Base-by-base conservation (phyloP, 2,888 invertebrate genomes). In the Synanthedon myopaeformis region DNA sequence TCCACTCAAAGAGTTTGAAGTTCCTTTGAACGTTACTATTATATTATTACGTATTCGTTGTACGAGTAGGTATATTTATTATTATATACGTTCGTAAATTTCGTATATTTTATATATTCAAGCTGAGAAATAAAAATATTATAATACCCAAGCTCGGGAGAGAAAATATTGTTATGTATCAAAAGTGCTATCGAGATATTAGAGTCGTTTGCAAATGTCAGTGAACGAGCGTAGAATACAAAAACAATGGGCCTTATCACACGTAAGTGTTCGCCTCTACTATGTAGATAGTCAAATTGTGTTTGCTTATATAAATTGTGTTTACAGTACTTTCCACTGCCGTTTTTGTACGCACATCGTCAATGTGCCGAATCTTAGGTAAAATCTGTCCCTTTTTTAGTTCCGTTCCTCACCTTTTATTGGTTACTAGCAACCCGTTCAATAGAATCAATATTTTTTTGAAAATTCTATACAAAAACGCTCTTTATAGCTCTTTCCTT, bases 191-290 rank as follows among this genome's bases (percentile, higher is more conserved):
- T 57, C 57, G 57, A 56, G 54, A 56, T 56, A 57, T 57, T 56
- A 57, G 60, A 55, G 56, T 60, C 61, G 58, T 67, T 65, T 63
- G 58, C 58, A 57, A 63, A 56, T 59, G 61, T 60, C 64, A 59
- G 51, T 42, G 56, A 52, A 51, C 42, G 49, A 17, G 49, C 19
- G 23, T 12, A 49, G 17, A 49, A 49, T 49, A 23, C 23, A 49
- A 17, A 49, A 49, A 49, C 49, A 49, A 23, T 49, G 23, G 49
- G 23, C 10, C 23, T 49, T 49, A 23, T 19, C 49, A 49, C 49
- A 49, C 19, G 49, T 49, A 49, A 17, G 49, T 49, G 23, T 49
- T 49, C 49, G 49, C 19, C 11, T 14, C 14, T 45, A 2, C 12
- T 45, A 45, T 45, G 45, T 45, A 45, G 45, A 45, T 45, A 45